Evolutionary conservation across 2,888 invertebrate genomes (phyloP).

Genomic region (Perizoma flavofasciatum): DNA sequence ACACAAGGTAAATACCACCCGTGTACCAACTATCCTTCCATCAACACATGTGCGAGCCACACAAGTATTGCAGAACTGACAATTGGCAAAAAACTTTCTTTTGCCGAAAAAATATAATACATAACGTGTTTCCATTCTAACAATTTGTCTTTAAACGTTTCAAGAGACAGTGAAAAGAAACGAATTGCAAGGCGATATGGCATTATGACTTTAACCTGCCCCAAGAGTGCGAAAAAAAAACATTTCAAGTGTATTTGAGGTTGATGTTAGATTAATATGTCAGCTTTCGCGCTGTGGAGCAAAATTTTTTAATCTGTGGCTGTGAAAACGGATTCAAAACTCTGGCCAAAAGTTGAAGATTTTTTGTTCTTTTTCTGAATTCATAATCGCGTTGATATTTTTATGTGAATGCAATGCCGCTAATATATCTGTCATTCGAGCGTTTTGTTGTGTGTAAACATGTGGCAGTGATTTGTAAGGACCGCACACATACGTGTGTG

Average conservation of each 20-base stretch:
- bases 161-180: constrained; percentile 24
- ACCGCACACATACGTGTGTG: constrained; percentile 67
- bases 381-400: constrained; percentile 48
- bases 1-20: constrained; percentile 38
- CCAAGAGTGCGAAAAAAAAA: constrained; percentile 6
- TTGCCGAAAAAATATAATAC: constrained; percentile 26
- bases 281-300: constrained; percentile 24
- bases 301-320: no score
- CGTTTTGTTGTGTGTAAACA: constrained; percentile 75
- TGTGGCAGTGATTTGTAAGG: constrained; percentile 71
- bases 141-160: constrained; percentile 38
- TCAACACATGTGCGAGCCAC: constrained; percentile 32
- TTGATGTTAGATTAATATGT: constrained; percentile 33
- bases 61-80: constrained; percentile 12
- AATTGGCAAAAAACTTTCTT: constrained; percentile 20
- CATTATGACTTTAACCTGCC: no score
- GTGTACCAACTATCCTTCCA: constrained; percentile 26
- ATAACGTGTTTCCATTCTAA: constrained; percentile 39
- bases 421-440: constrained; percentile 79
- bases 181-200: no score
- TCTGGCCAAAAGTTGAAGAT: constrained; percentile 37
- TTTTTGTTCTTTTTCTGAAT: constrained; percentile 35
- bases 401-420: constrained; percentile 61
- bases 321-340: constrained; percentile 4
- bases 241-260: constrained; percentile 38